phyloP scores from a whole-genome alignment of 2,797 vertebrate species.

The Crossoptilon crossoptilon region DNA sequence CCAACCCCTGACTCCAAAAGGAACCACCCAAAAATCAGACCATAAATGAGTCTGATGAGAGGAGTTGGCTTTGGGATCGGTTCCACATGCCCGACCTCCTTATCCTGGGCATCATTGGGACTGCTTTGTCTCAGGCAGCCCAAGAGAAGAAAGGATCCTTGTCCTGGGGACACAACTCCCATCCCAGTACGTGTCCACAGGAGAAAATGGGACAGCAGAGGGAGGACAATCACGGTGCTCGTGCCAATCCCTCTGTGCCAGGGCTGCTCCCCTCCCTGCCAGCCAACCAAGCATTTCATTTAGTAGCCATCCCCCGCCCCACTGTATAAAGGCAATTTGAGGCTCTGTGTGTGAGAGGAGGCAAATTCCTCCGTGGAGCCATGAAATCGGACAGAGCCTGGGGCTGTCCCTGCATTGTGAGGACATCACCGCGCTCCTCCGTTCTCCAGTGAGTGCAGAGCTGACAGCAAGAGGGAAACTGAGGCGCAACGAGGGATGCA shows the following conservation, averaged over 20 bases:
- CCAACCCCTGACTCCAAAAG: too few species aligned
- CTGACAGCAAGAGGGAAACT: not conserved
- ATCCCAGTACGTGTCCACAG: slow-evolving; percentile 52
- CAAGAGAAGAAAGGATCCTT: slow-evolving; percentile 74
- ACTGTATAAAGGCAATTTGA: not conserved
- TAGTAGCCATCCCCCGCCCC: not conserved
- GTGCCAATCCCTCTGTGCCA: slow-evolving; percentile 64
- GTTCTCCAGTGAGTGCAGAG: not conserved
- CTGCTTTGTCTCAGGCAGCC: slow-evolving; percentile 19
- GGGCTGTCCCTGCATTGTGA: not conserved
- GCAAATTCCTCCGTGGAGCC: not conserved
- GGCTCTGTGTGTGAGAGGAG: not conserved
- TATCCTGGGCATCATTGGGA: not conserved
- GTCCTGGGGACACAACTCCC: slow-evolving; percentile 55
- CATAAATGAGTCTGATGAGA: not conserved
- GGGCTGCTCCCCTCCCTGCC: not conserved
- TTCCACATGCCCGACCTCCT: not conserved
- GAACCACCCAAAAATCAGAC: too few species aligned
- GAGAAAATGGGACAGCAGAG: slow-evolving; percentile 19
- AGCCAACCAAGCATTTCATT: slow-evolving; percentile 44
- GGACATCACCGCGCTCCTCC: not conserved
- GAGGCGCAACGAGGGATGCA: accelerated
- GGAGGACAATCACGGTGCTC: not conserved
- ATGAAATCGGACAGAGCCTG: accelerated
- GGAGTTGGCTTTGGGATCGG: not conserved